These are phyloP conservation scores for Aricia agestis DNA, from an alignment of 1,140 invertebrate species.

Conservation along the genomic window DNA sequence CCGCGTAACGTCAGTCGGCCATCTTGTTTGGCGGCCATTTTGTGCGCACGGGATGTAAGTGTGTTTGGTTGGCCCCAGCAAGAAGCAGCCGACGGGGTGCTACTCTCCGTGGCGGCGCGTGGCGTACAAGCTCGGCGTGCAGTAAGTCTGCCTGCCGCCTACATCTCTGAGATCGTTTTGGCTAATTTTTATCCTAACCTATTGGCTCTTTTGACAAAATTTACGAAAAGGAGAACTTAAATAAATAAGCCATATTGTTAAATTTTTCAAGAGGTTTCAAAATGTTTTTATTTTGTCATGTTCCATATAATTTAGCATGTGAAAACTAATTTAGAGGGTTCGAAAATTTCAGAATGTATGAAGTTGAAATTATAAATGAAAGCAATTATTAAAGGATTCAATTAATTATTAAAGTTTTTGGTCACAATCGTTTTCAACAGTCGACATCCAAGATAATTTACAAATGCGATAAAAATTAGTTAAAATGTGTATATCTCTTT, in stretches of 20 bases:
- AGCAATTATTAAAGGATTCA: not conserved
- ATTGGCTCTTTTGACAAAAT: not conserved
- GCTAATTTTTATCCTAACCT: slow-evolving; percentile 33
- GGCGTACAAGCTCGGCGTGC: slow-evolving; percentile 93
- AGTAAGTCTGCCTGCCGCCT: slow-evolving; percentile 82
- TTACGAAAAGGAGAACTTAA: not conserved
- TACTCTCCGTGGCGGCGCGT: slow-evolving; percentile 94
- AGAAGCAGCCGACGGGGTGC: slow-evolving; percentile 80
- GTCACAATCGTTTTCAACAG: not conserved
- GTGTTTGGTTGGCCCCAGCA: slow-evolving; percentile 65
- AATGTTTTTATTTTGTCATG: too few species aligned
- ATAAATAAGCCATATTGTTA: too few species aligned
- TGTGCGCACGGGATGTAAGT: slow-evolving; percentile 21
- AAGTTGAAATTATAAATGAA: not conserved
- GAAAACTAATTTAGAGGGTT: too few species aligned
- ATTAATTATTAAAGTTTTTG: not conserved
- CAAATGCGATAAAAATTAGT: slow-evolving; percentile 31
- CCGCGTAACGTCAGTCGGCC: not conserved
- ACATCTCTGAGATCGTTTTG: slow-evolving; percentile 30
- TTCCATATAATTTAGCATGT: too few species aligned
- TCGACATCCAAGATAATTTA: not conserved
- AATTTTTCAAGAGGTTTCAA: too few species aligned
- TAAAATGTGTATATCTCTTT: slow-evolving; percentile 43
- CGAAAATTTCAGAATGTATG: too few species aligned
- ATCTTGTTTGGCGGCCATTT: slow-evolving; percentile 1